Conservation (phyloP, 2,888 invertebrate genomes). For the Eupithecia pulchellata region DNA sequence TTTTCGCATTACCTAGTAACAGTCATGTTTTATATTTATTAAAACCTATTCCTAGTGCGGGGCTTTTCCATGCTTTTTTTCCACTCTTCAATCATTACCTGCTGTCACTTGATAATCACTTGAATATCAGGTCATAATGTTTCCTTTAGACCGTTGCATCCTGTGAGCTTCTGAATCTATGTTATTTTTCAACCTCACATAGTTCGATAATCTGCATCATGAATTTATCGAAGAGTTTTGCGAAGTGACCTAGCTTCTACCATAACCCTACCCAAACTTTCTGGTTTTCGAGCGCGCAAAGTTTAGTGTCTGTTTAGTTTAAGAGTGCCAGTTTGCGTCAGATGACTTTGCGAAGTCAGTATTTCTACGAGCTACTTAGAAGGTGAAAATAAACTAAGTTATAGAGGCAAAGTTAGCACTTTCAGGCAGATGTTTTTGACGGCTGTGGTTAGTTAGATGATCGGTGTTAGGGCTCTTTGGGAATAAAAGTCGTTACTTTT, state of each 20-base stretch:
- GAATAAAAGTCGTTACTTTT: background rate
- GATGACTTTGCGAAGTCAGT: constrained; percentile 70
- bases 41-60: background rate
- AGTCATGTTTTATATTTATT: no score
- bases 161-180: background rate
- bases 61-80: background rate
- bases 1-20: no score
- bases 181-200: background rate
- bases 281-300: constrained; percentile 55
- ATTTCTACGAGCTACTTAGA: constrained; percentile 54
- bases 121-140: background rate
- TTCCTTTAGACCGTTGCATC: background rate
- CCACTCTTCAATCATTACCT: background rate
- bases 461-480: constrained; percentile 11
- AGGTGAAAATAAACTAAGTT: constrained; percentile 54
- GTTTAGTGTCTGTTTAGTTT: constrained; percentile 74
- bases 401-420: constrained; percentile 34
- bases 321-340: constrained; percentile 69
- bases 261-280: constrained; percentile 51
- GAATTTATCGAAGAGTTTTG: background rate
- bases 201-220: background rate
- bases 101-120: background rate
- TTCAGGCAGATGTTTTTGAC: constrained; percentile 43
- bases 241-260: constrained; percentile 23
- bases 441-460: constrained; percentile 18